Percentiles rank a stretch among this genome's conserved stretches.
Evolutionary conservation across 1,140 invertebrate genomes (phyloP).

Genomic region (Diorhabda carinulata): DNA sequence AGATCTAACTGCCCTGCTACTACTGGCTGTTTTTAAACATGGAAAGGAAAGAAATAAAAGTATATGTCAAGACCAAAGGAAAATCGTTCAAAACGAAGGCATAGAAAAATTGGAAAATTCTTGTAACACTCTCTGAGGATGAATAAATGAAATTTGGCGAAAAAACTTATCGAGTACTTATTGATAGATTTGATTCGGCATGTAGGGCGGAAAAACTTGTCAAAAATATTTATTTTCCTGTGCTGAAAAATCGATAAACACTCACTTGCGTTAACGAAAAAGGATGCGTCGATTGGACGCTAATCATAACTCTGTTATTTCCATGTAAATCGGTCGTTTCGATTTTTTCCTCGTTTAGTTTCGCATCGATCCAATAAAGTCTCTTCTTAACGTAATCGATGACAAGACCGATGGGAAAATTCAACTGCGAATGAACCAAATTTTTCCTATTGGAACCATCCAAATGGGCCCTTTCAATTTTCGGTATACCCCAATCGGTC

Average conservation of each 20-base stretch:
- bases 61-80: too few relatives aligned
- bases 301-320: slow-evolving; percentile 65
- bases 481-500: slow-evolving; percentile 86
- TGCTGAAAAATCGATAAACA: background rate
- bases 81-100: too few relatives aligned
- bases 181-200: too few relatives aligned
- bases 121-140: too few relatives aligned
- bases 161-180: too few relatives aligned
- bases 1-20: too few relatives aligned
- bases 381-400: slow-evolving; percentile 77
- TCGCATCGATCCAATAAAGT: slow-evolving; percentile 87
- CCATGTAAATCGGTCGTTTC: slow-evolving; percentile 85
- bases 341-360: slow-evolving; percentile 73
- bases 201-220: too few relatives aligned
- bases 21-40: too few relatives aligned
- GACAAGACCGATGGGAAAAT: slow-evolving; percentile 87
- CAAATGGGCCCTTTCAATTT: slow-evolving; percentile 78
- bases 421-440: slow-evolving; percentile 73
- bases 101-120: too few relatives aligned
- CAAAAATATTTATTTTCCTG: too few relatives aligned
- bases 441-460: slow-evolving; percentile 75
- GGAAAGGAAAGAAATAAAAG: too few relatives aligned
- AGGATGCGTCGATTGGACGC: slow-evolving; percentile 62
- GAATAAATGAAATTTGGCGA: too few relatives aligned
- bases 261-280: slow-evolving; percentile 70